These are phyloP conservation scores for Hyles lineata DNA, from an alignment of 2,888 invertebrate species.

Conservation along the genomic window DNA sequence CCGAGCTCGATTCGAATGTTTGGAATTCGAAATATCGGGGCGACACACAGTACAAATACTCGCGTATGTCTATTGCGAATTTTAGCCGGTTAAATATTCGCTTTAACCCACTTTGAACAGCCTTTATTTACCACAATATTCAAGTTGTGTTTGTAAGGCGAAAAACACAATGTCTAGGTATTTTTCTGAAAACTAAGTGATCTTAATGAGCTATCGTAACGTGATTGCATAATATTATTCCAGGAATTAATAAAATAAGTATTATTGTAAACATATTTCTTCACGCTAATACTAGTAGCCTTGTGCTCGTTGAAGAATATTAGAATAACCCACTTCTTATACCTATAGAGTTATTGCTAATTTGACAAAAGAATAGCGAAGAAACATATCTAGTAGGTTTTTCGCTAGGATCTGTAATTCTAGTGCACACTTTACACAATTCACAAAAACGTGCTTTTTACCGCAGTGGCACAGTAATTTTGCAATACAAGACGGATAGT, in stretches of 20 bases:
- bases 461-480: constrained; percentile 1
- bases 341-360: not conserved
- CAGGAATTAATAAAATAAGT: no score
- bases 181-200: no score
- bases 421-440: not conserved
- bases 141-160: not conserved
- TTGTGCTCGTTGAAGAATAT: no score
- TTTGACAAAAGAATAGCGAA: not conserved
- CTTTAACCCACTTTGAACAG: constrained; percentile 36
- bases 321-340: no score
- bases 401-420: not conserved
- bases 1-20: constrained; percentile 42
- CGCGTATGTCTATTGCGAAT: constrained; percentile 41
- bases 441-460: not conserved
- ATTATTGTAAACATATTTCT: no score
- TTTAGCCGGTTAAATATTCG: constrained; percentile 44
- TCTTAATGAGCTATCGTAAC: no score
- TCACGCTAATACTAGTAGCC: no score
- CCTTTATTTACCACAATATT: not conserved
- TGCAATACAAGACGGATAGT: constrained; percentile 6
- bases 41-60: constrained; percentile 48
- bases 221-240: no score
- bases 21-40: constrained; percentile 56
- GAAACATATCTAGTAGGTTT: not conserved
- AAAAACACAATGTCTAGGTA: not conserved